phyloP scores from a whole-genome alignment of 1,140 invertebrate species.

The Drosophila dunni region DNA sequence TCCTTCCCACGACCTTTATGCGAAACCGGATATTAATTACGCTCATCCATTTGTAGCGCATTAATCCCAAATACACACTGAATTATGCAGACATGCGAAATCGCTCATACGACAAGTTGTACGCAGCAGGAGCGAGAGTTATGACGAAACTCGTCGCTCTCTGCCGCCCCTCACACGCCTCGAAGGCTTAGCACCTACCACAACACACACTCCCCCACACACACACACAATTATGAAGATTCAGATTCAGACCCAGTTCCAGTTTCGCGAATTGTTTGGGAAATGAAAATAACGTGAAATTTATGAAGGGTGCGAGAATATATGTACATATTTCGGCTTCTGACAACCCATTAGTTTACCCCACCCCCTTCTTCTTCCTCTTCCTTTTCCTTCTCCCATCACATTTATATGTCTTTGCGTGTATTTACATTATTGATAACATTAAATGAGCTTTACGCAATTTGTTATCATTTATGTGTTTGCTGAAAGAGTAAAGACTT shows the following conservation, averaged over 20 bases:
- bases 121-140: slow-evolving; percentile 21
- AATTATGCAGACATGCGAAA: slow-evolving; percentile 40
- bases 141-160: slow-evolving; percentile 8
- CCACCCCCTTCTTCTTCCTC: not conserved
- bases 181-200: slow-evolving; percentile 25
- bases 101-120: slow-evolving; percentile 42
- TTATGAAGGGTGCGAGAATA: slow-evolving; percentile 12
- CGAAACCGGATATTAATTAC: slow-evolving; percentile 68
- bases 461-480: slow-evolving; percentile 54
- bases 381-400: slow-evolving; percentile 13
- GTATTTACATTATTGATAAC: slow-evolving; percentile 65
- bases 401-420: slow-evolving; percentile 41
- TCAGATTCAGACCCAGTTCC: not conserved
- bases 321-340: slow-evolving; percentile 24
- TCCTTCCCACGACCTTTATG: slow-evolving; percentile 1
- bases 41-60: slow-evolving; percentile 56
- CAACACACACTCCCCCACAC: not conserved
- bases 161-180: slow-evolving; percentile 1
- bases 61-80: slow-evolving; percentile 50
- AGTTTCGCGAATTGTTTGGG: slow-evolving; percentile 12
- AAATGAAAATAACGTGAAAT: slow-evolving; percentile 28
- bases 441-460: slow-evolving; percentile 57
- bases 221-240: slow-evolving; percentile 47
- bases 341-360: slow-evolving; percentile 51
- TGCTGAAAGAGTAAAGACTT: not conserved